Conservation (phyloP, 2,797 vertebrate species). For the Lophotriccus pileatus region DNA sequence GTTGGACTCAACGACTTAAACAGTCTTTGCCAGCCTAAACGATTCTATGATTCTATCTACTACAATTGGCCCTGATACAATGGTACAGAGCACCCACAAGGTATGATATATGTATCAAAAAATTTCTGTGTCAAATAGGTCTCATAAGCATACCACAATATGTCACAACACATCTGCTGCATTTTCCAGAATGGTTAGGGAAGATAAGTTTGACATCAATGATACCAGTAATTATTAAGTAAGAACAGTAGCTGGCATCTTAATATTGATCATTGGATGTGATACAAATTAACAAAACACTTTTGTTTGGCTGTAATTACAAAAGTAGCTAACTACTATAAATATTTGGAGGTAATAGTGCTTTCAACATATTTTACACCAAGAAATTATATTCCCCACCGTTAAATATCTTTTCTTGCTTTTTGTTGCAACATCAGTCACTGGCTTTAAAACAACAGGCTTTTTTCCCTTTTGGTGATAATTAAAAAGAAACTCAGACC, state of each 20-base stretch:
- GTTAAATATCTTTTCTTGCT: background rate
- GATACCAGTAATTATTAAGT: background rate
- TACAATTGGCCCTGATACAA: background rate
- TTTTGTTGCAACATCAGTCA: constrained; percentile 42
- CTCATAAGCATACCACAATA: background rate
- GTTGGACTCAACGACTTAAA: background rate
- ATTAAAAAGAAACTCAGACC: constrained; percentile 61
- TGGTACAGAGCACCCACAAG: background rate
- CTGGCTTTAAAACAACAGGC: constrained; percentile 40
- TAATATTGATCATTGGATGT: background rate
- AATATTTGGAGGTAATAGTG: constrained; percentile 29
- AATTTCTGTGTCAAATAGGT: background rate
- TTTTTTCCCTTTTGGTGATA: constrained; percentile 52
- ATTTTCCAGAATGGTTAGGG: background rate
- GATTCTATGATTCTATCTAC: background rate
- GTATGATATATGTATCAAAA: background rate
- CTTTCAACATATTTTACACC: background rate
- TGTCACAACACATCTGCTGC: background rate
- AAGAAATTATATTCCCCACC: background rate
- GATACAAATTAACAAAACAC: background rate
- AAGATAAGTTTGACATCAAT: background rate
- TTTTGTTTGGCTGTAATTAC: background rate
- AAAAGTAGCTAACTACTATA: background rate
- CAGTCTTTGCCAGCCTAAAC: background rate
- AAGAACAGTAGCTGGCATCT: background rate